phyloP scores from a whole-genome alignment of 2,888 invertebrate species.

The Acronicta alni region DNA sequence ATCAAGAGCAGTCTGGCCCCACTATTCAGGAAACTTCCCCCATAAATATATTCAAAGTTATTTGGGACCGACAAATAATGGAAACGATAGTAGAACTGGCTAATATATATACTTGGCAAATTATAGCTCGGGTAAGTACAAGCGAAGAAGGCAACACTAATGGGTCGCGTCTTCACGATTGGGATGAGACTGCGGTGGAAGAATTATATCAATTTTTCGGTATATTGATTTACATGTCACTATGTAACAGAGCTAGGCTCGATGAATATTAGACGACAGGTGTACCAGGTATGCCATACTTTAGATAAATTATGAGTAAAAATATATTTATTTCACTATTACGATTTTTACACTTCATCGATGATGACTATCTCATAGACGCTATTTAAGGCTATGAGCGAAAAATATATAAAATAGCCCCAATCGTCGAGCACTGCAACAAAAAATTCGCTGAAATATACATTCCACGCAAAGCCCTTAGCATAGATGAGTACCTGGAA shows the following conservation, averaged over 20 bases:
- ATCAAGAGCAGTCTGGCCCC: conserved; percentile 29
- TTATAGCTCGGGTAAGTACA: conserved; percentile 9
- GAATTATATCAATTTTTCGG: too few relatives aligned
- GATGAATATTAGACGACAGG: not conserved
- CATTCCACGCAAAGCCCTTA: not conserved
- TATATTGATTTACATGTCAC: not conserved
- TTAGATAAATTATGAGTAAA: not conserved
- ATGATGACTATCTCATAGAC: not conserved
- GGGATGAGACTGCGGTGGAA: conserved; percentile 2
- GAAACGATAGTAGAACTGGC: conserved; percentile 27
- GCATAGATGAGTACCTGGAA: not conserved
- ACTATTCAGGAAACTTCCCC: conserved; percentile 31
- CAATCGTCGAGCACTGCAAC: not conserved
- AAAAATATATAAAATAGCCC: not conserved
- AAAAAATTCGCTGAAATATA: not conserved
- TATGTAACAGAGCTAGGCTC: not conserved
- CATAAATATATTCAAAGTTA: conserved; percentile 30
- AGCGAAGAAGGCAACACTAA: conserved; percentile 19
- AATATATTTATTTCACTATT: not conserved
- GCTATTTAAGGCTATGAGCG: not conserved
- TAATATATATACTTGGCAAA: too few relatives aligned
- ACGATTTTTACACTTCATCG: not conserved
- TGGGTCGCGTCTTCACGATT: conserved; percentile 32
- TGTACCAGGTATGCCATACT: not conserved
- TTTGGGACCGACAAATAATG: conserved; percentile 35